A percentile compares a stretch with the other conserved stretches of the same genome.
Evolutionary conservation across 2,888 invertebrate species (phyloP).

Genomic region (Cataglyphis rosenhaueri): DNA sequence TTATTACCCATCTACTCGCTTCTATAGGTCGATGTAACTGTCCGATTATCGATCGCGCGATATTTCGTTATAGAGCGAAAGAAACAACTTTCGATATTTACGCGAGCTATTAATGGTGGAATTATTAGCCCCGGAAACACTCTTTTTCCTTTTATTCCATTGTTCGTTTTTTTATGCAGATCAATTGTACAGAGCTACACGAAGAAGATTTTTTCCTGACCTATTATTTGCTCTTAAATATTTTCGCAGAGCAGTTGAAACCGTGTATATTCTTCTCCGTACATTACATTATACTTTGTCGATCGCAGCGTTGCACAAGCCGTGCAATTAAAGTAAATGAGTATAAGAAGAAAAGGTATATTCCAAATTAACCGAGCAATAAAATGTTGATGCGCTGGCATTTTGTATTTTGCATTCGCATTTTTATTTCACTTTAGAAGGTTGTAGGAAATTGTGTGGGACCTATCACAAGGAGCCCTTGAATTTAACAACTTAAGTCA

Average conservation of each 20-base stretch:
- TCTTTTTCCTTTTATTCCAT: neutral
- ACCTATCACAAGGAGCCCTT: neutral
- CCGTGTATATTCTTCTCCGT: neutral
- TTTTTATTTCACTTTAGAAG: neutral
- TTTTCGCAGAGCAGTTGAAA: neutral
- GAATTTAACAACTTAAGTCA: constrained; percentile 24
- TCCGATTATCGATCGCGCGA: constrained; percentile 15
- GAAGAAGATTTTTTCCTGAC: neutral
- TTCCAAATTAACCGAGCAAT: neutral
- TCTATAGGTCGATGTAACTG: constrained; percentile 1
- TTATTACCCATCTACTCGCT: neutral
- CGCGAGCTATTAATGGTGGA: neutral
- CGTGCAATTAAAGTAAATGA: neutral
- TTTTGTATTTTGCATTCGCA: neutral
- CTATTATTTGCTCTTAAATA: neutral
- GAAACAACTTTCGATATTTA: constrained; percentile 26
- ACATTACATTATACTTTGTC: neutral
- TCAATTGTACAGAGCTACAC: neutral
- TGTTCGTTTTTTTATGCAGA: neutral
- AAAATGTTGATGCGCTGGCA: neutral
- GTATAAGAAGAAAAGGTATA: neutral
- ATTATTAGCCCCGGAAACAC: constrained; percentile 1
- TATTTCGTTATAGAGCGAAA: neutral
- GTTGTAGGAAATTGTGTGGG: neutral
- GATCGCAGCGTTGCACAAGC: neutral